Evolutionary conservation across 2,113 vertebrate species (phyloP).

Genomic region (Otis tarda): DNA sequence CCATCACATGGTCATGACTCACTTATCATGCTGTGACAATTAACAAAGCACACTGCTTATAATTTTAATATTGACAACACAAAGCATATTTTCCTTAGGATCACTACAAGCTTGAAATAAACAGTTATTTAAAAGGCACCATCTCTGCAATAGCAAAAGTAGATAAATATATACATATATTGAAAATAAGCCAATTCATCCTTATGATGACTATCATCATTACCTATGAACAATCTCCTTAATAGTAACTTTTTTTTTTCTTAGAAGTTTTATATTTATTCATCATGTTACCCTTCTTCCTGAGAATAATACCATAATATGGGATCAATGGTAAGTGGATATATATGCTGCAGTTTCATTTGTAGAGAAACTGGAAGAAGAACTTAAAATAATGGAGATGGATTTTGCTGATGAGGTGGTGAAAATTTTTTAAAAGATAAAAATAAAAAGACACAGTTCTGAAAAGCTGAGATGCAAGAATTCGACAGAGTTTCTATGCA

Average conservation of each 20-base stretch:
- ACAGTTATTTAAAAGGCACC: not conserved
- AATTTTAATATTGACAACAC: conserved; percentile 34
- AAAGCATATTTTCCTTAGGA: conserved; percentile 19
- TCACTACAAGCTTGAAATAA: not conserved
- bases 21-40: not conserved
- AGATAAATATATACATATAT: not conserved
- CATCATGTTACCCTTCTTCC: not conserved
- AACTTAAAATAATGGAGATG: not conserved
- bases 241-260: not conserved
- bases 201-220: not conserved
- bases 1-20: conserved; percentile 8
- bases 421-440: not conserved
- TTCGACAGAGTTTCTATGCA: not conserved
- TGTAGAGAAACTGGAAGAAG: not conserved
- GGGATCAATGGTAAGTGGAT: not conserved
- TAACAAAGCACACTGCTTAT: not conserved
- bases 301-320: not conserved
- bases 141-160: not conserved
- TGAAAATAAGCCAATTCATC: not conserved
- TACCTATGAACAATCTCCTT: not conserved
- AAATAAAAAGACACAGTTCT: not conserved
- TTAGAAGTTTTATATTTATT: not conserved
- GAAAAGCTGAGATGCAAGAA: not conserved
- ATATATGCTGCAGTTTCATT: not conserved
- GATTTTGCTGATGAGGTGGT: not conserved